phyloP scores from a whole-genome alignment of 2,113 vertebrate genomes.

The Solea solea region DNA sequence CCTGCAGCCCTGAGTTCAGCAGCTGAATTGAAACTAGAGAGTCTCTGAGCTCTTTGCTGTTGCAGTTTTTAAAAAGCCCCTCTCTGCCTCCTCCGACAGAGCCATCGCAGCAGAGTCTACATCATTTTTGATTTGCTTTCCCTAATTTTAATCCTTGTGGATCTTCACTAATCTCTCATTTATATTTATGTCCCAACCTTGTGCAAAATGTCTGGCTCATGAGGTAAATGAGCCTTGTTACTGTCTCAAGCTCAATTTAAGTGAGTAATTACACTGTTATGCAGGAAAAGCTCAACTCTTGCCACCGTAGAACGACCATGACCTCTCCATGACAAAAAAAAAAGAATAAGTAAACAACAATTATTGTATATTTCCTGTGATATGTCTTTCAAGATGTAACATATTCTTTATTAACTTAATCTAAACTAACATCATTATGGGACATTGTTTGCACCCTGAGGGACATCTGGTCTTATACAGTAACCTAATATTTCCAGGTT shows the following conservation, averaged over 20 bases:
- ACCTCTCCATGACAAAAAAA: not conserved
- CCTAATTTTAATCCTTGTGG: constrained; percentile 49
- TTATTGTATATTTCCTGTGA: not conserved
- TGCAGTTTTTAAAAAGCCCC: not conserved
- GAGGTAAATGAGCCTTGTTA: constrained; percentile 44
- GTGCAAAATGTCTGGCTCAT: constrained; percentile 37
- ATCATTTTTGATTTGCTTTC: constrained; percentile 12
- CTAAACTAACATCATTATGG: constrained; percentile 32
- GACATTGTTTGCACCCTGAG: constrained; percentile 28
- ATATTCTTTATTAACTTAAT: constrained; percentile 35
- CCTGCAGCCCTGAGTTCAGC: constrained; percentile 38
- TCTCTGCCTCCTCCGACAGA: constrained; percentile 1
- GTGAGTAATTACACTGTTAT: constrained; percentile 22
- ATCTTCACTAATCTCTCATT: constrained; percentile 63
- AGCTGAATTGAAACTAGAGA: constrained; percentile 43
- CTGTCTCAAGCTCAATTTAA: constrained; percentile 45
- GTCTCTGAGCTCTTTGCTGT: constrained; percentile 30
- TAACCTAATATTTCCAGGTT: constrained; percentile 61
- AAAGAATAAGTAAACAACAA: not conserved
- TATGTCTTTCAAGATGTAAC: not conserved
- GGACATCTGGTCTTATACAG: constrained; percentile 52
- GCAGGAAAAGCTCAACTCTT: constrained; percentile 8
- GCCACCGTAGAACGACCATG: not conserved
- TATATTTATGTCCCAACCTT: constrained; percentile 63
- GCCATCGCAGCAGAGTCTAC: constrained; percentile 19